A percentile compares a stretch with the other conserved stretches of the same genome.
These are phyloP conservation scores for Peucedramus taeniatus DNA, from an alignment of 2,113 vertebrate species.

Conservation along the genomic window DNA sequence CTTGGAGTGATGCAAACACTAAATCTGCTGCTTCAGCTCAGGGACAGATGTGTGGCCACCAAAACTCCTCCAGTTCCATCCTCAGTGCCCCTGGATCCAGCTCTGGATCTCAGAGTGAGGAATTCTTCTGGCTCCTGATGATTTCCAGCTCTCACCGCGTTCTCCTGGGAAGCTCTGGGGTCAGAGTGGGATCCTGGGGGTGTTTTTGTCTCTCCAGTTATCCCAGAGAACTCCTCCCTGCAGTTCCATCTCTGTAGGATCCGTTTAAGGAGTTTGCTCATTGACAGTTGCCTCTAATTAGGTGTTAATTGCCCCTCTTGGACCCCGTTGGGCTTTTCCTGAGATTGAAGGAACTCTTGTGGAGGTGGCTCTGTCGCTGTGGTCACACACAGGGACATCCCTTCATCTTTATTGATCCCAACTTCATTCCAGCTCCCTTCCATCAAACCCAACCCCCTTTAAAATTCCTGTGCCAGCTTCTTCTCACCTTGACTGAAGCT, in stretches of 20 bases:
- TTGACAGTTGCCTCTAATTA: background rate
- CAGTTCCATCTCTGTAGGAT: background rate
- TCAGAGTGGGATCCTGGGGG: accelerated
- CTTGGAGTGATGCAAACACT: background rate
- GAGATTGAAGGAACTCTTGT: no score
- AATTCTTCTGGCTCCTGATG: background rate
- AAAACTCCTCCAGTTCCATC: background rate
- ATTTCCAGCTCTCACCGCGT: accelerated
- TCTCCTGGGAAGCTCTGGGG: background rate
- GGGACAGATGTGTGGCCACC: background rate
- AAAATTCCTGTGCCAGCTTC: background rate
- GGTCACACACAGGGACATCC: accelerated
- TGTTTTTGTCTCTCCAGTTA: accelerated
- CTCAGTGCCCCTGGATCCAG: background rate
- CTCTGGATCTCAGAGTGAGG: accelerated
- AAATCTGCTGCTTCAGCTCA: background rate
- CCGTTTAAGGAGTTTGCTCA: background rate
- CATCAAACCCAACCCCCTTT: background rate
- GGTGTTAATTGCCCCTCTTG: background rate
- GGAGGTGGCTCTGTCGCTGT: background rate
- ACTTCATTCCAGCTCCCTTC: background rate
- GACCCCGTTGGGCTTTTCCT: background rate
- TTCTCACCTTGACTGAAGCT: background rate
- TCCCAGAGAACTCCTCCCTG: background rate
- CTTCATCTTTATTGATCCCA: background rate